A percentile compares a stretch with the other conserved stretches of the same genome.
phyloP scores from a whole-genome alignment of 2,113 vertebrate genomes.

The Pelvicachromis taeniatus region DNA sequence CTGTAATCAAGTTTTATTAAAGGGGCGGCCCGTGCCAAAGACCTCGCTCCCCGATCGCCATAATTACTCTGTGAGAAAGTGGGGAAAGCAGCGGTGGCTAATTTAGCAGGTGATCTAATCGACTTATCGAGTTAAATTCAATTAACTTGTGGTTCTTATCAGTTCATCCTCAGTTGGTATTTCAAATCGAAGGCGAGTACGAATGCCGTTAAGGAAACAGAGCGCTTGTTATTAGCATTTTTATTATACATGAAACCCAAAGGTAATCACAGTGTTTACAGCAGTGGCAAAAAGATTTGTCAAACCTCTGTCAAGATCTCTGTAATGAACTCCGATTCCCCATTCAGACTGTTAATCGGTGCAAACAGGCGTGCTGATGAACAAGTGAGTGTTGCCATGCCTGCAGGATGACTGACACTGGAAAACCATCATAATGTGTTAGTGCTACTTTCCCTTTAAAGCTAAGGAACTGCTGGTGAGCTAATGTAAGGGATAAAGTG shows the following conservation, averaged over 20 bases:
- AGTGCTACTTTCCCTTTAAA: neutral
- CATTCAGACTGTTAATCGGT: neutral
- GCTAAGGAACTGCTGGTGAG: neutral
- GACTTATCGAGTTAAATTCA: neutral
- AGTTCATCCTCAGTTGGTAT: neutral
- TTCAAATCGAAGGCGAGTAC: neutral
- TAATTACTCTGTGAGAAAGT: neutral
- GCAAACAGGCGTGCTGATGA: slow-evolving; percentile 1
- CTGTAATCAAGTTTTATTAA: neutral
- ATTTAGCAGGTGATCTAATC: neutral
- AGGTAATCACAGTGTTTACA: neutral
- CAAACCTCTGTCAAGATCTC: neutral
- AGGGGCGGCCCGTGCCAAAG: neutral
- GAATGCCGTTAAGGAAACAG: neutral
- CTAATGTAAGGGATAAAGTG: neutral
- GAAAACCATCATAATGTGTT: neutral
- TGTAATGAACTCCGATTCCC: neutral
- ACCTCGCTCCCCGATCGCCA: neutral
- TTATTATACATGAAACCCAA: neutral
- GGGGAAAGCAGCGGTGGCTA: neutral
- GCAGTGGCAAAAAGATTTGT: neutral
- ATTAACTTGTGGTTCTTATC: neutral
- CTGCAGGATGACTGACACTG: neutral
- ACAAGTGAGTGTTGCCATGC: neutral
- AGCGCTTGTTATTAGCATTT: neutral